Conservation (phyloP, 2,797 vertebrate species). For the Lerista edwardsae region DNA sequence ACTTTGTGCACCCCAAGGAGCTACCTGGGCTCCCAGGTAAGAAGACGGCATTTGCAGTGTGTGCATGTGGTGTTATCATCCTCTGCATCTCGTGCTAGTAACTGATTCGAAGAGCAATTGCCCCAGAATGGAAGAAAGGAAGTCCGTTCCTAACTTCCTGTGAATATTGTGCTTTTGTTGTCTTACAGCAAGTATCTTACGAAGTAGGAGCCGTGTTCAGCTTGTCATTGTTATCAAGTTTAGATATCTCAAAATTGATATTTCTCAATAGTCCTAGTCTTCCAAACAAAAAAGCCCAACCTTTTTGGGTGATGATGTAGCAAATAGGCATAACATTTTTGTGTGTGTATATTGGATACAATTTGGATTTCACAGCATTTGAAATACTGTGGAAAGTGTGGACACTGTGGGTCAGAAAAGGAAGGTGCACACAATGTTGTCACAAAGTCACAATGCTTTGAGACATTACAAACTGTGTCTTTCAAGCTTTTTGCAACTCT, state of each 20-base stretch:
- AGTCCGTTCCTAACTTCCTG: not conserved
- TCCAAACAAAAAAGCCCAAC: not conserved
- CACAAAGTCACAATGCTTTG: not conserved
- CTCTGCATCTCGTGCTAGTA: not conserved
- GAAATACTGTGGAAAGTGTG: not conserved
- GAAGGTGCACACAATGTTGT: not conserved
- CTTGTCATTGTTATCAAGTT: not conserved
- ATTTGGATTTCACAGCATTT: conserved; percentile 1
- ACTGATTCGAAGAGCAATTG: not conserved
- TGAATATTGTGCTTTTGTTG: too few relatives aligned
- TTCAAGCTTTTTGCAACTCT: not conserved
- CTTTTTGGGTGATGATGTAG: too few relatives aligned
- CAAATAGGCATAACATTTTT: not conserved
- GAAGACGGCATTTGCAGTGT: conserved; percentile 57
- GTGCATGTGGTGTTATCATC: not conserved
- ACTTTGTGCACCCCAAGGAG: conserved; percentile 86
- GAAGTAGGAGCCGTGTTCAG: not conserved
- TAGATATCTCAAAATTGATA: not conserved
- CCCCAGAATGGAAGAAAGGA: not conserved
- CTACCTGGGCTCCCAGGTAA: conserved; percentile 65
- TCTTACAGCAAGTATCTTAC: not conserved
- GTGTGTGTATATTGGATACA: not conserved
- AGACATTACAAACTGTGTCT: not conserved
- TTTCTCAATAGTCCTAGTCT: not conserved
- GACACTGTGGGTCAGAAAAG: not conserved